phyloP scores from a whole-genome alignment of 2,888 invertebrate species.

The Anarsia innoxiella region DNA sequence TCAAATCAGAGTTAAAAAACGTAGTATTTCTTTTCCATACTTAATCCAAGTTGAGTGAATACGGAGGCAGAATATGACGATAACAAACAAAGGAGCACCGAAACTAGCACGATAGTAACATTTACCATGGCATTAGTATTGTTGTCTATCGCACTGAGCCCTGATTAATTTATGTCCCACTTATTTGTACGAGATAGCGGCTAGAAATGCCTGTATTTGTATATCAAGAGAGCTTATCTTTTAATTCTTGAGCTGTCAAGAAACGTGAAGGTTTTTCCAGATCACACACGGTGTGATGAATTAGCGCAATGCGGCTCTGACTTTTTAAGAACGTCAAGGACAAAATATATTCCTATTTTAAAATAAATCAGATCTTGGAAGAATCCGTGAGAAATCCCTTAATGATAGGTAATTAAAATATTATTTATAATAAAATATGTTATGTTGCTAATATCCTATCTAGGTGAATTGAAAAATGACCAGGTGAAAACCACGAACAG shows the following conservation, averaged over 20 bases:
- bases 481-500: too few relatives aligned
- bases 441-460: too few relatives aligned
- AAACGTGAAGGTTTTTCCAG: constrained; percentile 40
- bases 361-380: too few relatives aligned
- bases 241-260: constrained; percentile 71
- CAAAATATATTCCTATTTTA: too few relatives aligned
- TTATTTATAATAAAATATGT: too few relatives aligned
- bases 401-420: too few relatives aligned
- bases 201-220: constrained; percentile 62
- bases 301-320: constrained; percentile 7
- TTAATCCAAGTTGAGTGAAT: too few relatives aligned
- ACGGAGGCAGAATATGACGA: constrained; percentile 48
- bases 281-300: constrained; percentile 9
- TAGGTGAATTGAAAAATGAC: too few relatives aligned
- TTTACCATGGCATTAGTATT: constrained; percentile 59
- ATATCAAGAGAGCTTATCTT: constrained; percentile 65
- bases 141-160: constrained; percentile 60
- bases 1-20: too few relatives aligned
- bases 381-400: too few relatives aligned
- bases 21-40: too few relatives aligned
- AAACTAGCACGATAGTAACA: constrained; percentile 55
- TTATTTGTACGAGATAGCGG: constrained; percentile 65
- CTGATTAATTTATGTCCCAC: constrained; percentile 66
- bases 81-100: constrained; percentile 47
- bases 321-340: too few relatives aligned